A percentile compares a stretch with the other conserved stretches of the same genome.
Conservation (phyloP, 2,113 vertebrate genomes). For the Otolemur garnettii region DNA sequence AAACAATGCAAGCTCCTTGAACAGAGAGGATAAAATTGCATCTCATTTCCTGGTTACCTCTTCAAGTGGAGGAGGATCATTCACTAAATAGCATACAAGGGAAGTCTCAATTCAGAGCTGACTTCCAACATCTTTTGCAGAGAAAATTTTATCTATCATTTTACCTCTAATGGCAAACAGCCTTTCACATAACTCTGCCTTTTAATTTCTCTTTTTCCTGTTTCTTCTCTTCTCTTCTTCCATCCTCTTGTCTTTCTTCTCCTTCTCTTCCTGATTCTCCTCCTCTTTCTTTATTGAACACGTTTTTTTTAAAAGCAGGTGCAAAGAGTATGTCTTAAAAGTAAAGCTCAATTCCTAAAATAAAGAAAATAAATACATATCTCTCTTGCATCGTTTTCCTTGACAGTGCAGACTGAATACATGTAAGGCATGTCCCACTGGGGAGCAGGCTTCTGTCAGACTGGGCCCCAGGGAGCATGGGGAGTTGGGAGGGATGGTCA, state of each 20-base stretch:
- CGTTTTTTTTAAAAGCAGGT: background rate
- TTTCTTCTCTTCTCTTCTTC: background rate
- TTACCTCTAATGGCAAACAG: background rate
- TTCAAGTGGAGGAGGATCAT: background rate
- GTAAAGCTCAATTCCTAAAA: background rate
- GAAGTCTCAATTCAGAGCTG: background rate
- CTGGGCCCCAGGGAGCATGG: background rate
- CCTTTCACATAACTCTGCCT: background rate
- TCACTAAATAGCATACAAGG: background rate
- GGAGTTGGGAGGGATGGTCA: background rate
- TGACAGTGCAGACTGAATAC: background rate
- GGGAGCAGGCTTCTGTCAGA: background rate
- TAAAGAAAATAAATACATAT: background rate
- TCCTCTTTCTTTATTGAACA: background rate
- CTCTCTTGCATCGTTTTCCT: background rate
- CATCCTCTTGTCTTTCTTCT: background rate
- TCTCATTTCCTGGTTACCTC: background rate
- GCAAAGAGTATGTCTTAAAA: background rate
- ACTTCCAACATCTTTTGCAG: background rate
- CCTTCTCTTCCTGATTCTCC: background rate
- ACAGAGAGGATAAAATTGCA: background rate
- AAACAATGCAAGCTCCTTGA: constrained; percentile 57
- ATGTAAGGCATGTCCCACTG: background rate
- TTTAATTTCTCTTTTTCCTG: background rate
- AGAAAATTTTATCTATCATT: background rate